Evolutionary conservation across 2,113 vertebrate species (phyloP).

Genomic region (Monopterus albus): DNA sequence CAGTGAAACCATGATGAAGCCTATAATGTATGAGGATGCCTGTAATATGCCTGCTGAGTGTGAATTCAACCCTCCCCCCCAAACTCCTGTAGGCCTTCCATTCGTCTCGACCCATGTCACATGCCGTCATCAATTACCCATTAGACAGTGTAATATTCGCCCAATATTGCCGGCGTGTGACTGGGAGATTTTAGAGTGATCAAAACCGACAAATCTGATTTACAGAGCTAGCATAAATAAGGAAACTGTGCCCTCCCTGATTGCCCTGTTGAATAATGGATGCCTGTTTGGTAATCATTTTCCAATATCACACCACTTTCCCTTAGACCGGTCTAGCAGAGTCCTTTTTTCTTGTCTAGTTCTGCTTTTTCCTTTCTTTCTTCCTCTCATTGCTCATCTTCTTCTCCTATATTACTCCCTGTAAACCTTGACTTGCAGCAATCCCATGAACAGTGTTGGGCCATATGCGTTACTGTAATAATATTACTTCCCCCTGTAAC

Average conservation of each 20-base stretch:
- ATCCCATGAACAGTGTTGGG: constrained; percentile 26
- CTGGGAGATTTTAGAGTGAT: constrained; percentile 81
- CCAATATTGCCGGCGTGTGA: constrained; percentile 80
- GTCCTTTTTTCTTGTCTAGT: constrained; percentile 1
- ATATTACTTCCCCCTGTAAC: too few species aligned
- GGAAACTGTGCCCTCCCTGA: constrained; percentile 78
- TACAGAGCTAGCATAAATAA: constrained; percentile 82
- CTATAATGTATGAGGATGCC: background rate
- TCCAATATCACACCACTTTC: constrained; percentile 77
- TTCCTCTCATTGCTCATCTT: background rate
- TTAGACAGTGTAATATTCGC: constrained; percentile 81
- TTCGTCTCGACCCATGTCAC: constrained; percentile 75
- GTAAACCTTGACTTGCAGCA: constrained; percentile 12
- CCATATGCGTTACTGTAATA: too few species aligned
- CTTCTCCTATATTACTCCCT: background rate
- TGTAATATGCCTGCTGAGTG: constrained; percentile 14
- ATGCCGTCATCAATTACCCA: constrained; percentile 82
- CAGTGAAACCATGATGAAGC: background rate
- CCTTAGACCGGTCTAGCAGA: constrained; percentile 39
- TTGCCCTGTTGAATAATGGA: constrained; percentile 84
- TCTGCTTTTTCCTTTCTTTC: background rate
- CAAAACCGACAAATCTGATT: constrained; percentile 86
- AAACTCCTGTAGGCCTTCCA: constrained; percentile 53
- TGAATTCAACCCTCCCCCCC: constrained; percentile 24
- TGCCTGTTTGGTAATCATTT: constrained; percentile 84